phyloP scores from a whole-genome alignment of 37 sponge, comb jelly and placozoan species.

The Chondrilla cf. caribensis region DNA sequence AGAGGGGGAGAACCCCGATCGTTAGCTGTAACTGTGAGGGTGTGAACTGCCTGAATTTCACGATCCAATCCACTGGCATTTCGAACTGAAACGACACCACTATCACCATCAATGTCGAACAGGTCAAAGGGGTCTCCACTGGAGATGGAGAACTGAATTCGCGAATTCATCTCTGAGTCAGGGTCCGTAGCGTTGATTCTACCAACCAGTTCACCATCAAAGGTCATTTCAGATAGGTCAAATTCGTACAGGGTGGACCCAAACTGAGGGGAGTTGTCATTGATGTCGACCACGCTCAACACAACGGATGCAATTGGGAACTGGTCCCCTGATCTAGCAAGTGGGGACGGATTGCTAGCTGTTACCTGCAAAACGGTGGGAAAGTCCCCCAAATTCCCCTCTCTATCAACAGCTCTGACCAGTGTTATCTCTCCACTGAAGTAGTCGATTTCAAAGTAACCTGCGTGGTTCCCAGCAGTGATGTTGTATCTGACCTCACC shows the following conservation, averaged over 20 bases:
- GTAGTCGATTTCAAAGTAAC: slow-evolving; percentile 37
- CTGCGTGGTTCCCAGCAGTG: slow-evolving; percentile 41
- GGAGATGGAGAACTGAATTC: slow-evolving; percentile 34
- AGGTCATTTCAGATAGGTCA: slow-evolving; percentile 13
- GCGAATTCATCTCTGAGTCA: slow-evolving; percentile 50
- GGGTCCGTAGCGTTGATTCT: slow-evolving; percentile 47
- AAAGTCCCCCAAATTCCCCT: slow-evolving; percentile 11
- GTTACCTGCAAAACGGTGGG: slow-evolving; percentile 25
- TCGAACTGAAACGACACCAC: slow-evolving; percentile 39
- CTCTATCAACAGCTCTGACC: slow-evolving; percentile 45
- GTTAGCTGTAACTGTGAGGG: slow-evolving; percentile 36
- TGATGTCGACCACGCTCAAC: slow-evolving; percentile 40
- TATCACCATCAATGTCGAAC: slow-evolving; percentile 40
- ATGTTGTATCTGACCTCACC: slow-evolving; percentile 53
- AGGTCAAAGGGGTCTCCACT: slow-evolving; percentile 48
- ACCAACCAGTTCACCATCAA: neutral
- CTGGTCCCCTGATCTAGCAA: neutral
- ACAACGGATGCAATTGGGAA: slow-evolving; percentile 21
- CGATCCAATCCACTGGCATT: slow-evolving; percentile 28
- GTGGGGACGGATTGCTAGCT: slow-evolving; percentile 46
- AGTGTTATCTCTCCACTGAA: slow-evolving; percentile 48
- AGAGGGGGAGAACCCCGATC: slow-evolving; percentile 47
- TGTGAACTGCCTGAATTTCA: slow-evolving; percentile 25
- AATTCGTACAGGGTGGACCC: neutral
- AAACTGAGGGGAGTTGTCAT: slow-evolving; percentile 71